Evolutionary conservation across 2,113 vertebrate genomes (phyloP).

Genomic region (Pedionomus torquatus): DNA sequence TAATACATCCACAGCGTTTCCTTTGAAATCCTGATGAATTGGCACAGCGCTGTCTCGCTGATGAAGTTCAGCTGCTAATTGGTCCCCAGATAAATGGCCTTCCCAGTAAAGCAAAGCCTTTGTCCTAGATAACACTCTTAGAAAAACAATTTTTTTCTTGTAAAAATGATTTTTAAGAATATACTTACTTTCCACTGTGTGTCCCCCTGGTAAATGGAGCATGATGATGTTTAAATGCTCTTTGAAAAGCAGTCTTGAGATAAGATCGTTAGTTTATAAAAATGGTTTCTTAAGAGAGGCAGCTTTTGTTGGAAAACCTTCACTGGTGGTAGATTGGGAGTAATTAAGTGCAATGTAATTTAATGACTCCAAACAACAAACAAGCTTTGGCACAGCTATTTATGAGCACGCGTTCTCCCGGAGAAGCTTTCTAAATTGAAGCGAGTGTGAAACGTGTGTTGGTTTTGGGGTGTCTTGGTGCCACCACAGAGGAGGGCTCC

Average conservation of each 20-base stretch:
- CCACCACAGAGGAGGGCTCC: not conserved
- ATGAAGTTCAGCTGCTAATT: not conserved
- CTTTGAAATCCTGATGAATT: not conserved
- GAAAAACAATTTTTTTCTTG: not conserved
- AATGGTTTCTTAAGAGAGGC: not conserved
- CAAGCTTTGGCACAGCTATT: not conserved
- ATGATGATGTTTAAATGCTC: not conserved
- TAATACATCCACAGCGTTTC: accelerated
- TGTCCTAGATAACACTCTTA: not conserved
- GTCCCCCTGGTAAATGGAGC: not conserved
- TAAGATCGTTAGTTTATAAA: not conserved
- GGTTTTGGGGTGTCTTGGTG: not conserved
- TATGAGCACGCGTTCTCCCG: not conserved
- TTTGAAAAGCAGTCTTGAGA: not conserved
- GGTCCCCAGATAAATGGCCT: not conserved
- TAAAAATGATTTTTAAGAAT: not conserved
- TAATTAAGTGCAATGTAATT: slow-evolving; percentile 28
- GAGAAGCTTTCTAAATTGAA: not conserved
- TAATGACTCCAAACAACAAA: slow-evolving; percentile 16
- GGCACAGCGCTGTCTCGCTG: not conserved
- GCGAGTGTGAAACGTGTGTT: accelerated
- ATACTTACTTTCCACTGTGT: not conserved
- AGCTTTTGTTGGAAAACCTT: slow-evolving; percentile 22
- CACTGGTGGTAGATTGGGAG: not conserved
- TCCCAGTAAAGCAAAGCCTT: not conserved